Conservation (phyloP, 2,797 vertebrate genomes). For the Typhlichthys subterraneus region DNA sequence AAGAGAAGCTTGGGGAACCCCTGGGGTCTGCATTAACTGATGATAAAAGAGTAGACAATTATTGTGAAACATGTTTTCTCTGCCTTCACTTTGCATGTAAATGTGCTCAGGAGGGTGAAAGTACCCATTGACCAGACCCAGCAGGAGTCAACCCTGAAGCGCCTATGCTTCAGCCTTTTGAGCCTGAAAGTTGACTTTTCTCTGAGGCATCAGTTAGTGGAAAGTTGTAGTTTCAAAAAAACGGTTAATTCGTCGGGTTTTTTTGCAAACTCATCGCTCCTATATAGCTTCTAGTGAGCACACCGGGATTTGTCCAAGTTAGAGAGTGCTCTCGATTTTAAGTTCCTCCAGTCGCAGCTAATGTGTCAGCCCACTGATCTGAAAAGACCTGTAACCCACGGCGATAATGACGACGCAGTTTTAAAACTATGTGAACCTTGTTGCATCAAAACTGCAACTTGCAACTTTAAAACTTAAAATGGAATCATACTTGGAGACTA, state of each 20-base stretch:
- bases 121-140: slow-evolving; percentile 75
- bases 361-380: slow-evolving; percentile 49
- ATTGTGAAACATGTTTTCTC: slow-evolving; percentile 82
- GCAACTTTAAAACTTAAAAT: too few species aligned
- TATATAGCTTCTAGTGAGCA: slow-evolving; percentile 23
- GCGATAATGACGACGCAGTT: slow-evolving; percentile 25
- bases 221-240: slow-evolving; percentile 54
- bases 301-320: slow-evolving; percentile 19
- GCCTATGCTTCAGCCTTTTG: slow-evolving; percentile 44
- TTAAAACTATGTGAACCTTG: too few species aligned
- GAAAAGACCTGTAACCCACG: slow-evolving; percentile 11
- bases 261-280: slow-evolving; percentile 49
- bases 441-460: too few species aligned
- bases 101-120: slow-evolving; percentile 78
- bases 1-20: slow-evolving; percentile 71
- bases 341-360: slow-evolving; percentile 30
- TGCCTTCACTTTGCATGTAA: slow-evolving; percentile 85
- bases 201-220: slow-evolving; percentile 30
- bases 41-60: slow-evolving; percentile 81
- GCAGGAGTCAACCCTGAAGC: slow-evolving; percentile 70
- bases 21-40: slow-evolving; percentile 81
- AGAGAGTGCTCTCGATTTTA: slow-evolving; percentile 34
- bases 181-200: slow-evolving; percentile 62
- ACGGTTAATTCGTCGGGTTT: slow-evolving; percentile 42
- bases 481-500: not conserved